phyloP scores from a whole-genome alignment of 2,797 vertebrate species.

The Hoplostethus mediterraneus region DNA sequence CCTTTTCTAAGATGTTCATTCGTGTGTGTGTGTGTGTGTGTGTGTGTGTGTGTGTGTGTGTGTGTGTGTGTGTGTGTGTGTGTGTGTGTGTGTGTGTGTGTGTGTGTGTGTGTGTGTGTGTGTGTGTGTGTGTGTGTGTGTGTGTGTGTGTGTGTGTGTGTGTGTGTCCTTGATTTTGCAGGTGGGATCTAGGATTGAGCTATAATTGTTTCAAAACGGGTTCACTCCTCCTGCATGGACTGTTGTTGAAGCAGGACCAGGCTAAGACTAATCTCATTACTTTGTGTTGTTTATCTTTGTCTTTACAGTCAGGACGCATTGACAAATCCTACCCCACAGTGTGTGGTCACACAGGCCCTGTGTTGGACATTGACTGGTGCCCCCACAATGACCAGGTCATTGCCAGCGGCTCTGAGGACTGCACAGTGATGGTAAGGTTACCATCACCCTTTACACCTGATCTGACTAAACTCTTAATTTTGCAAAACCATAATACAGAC shows the following conservation, averaged over 20 bases:
- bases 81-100: neutral
- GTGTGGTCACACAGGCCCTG: constrained; percentile 96
- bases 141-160: too few species aligned
- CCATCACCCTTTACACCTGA: constrained; percentile 20
- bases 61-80: neutral
- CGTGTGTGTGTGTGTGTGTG: too few species aligned
- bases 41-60: too few species aligned
- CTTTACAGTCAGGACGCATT: constrained; percentile 92
- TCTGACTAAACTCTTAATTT: neutral
- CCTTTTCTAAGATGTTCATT: constrained; percentile 9
- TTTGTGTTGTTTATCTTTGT: constrained; percentile 61
- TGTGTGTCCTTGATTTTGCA: constrained; percentile 21
- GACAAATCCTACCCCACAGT: constrained; percentile 98
- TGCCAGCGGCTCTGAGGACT: constrained; percentile 97
- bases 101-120: too few species aligned
- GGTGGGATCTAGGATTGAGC: constrained; percentile 50
- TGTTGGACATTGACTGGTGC: constrained; percentile 98
- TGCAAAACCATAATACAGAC: constrained; percentile 10
- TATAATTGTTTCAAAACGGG: constrained; percentile 57
- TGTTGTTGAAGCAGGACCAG: constrained; percentile 20
- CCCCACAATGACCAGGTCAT: constrained; percentile 97
- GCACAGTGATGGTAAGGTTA: constrained; percentile 93
- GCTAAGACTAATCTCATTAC: constrained; percentile 59
- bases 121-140: too few species aligned
- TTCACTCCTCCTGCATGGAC: constrained; percentile 16